Evolutionary conservation across 2,113 vertebrate genomes (phyloP).

Genomic region (Sterrhoptilus dennistouni): DNA sequence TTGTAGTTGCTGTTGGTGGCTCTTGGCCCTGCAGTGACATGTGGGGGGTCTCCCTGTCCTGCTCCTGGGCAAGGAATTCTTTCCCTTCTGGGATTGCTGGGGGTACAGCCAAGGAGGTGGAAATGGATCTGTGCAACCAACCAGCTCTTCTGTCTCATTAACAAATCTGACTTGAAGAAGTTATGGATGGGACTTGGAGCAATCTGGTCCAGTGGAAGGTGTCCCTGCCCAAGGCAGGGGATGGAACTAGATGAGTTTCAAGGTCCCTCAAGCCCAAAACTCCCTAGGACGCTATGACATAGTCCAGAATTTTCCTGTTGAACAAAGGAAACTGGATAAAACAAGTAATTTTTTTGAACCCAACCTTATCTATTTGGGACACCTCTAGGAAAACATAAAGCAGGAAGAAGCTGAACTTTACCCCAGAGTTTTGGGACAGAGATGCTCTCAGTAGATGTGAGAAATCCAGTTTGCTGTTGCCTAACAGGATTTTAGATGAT

Average conservation of each 20-base stretch:
- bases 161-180: background rate
- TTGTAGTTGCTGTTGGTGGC: background rate
- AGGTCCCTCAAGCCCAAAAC: background rate
- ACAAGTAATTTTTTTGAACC: background rate
- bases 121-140: rapidly evolving
- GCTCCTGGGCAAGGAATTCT: background rate
- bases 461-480: background rate
- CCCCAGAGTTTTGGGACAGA: rapidly evolving
- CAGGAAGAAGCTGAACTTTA: background rate
- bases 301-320: background rate
- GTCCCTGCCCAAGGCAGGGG: background rate
- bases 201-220: background rate
- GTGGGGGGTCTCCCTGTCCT: background rate
- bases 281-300: background rate
- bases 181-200: background rate
- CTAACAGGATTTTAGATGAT: background rate
- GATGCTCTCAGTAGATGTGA: background rate
- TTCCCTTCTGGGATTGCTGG: background rate
- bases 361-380: background rate
- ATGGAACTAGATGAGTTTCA: background rate
- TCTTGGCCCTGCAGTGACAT: background rate
- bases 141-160: background rate
- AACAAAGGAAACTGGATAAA: background rate
- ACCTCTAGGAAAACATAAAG: background rate
- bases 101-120: background rate